Evolutionary conservation across 2,888 invertebrate species (phyloP), one percentile per base, ranked within the genome.

Genomic region (Sympetrum striolatum): DNA sequence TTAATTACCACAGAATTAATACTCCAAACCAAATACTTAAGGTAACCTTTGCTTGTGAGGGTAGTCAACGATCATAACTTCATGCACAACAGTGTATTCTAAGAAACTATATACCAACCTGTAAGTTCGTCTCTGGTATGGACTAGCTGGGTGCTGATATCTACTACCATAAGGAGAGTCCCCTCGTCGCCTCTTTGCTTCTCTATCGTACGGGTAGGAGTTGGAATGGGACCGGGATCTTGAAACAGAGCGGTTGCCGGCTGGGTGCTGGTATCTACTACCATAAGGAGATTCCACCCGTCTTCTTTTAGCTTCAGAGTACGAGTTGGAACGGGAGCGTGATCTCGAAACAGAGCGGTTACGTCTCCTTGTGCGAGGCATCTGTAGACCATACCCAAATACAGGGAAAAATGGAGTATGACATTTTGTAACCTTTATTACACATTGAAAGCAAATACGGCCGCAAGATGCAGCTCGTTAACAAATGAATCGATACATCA

Each of bases 311-410:
- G 96, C 92, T 96, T 92, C 92, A 90, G 93, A 93, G 90, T 93
- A 92, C 2, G 93, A 93, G 91, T 95, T 95, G 18, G 95, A 95
- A 80, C 95, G 94, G 0, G 95, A 95, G 91, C 95, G 94, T 90
- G 96, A 95, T 94, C 93, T 94, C 94, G 93, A 95, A 94, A 93
- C 95, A 80, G 91, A 95, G 92, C 94, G 93, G 80, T 93, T 93
- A 94, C 97, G 96, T 95, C 97, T 96, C 93, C 97, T 96, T 92
- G 96, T 96, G 93, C 97, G 96, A 93, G 97, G 97, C 97, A 97
- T 97, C 97, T 97, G 95, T 60, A 39, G 58, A 12, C 12, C 73
- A 73, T 14, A 73, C 73, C 73, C 25, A 73, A 91, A 94, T 94
- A 73, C 90, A 91, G 64, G 91, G 91, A 92, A 90, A 91, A 91